A percentile compares a stretch with the other conserved stretches of the same genome.
phyloP scores from a whole-genome alignment of 2,113 vertebrate species.

The Labrus mixtus region DNA sequence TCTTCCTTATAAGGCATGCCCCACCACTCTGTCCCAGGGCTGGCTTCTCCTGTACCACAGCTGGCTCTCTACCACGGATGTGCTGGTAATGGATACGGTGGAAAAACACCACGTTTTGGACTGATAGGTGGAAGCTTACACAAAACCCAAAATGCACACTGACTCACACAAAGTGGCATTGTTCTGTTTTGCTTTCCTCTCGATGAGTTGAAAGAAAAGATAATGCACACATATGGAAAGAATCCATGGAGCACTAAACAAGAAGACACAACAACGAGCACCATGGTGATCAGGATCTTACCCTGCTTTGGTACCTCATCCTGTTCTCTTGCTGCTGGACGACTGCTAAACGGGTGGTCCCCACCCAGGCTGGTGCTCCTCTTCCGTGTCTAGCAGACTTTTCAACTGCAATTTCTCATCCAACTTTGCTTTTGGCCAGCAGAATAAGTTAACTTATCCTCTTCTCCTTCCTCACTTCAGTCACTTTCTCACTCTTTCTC shows the following conservation, averaged over 20 bases:
- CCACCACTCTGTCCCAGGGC: slow-evolving; percentile 61
- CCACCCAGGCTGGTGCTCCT: slow-evolving; percentile 53
- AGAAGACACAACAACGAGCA: slow-evolving; percentile 47
- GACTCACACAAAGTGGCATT: slow-evolving; percentile 62
- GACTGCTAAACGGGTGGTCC: slow-evolving; percentile 44
- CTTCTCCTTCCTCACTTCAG: slow-evolving; percentile 6
- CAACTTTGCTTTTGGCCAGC: slow-evolving; percentile 50
- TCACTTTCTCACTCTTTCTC: slow-evolving; percentile 49
- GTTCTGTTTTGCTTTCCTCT: slow-evolving; percentile 50
- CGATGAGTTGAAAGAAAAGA: slow-evolving; percentile 7
- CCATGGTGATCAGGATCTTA: slow-evolving; percentile 63
- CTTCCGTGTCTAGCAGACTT: slow-evolving; percentile 57
- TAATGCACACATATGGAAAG: background rate
- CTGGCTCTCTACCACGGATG: slow-evolving; percentile 53
- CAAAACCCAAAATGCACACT: slow-evolving; percentile 52
- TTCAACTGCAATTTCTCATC: slow-evolving; percentile 57
- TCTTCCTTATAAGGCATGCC: slow-evolving; percentile 80
- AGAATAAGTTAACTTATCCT: slow-evolving; percentile 28
- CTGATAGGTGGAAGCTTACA: slow-evolving; percentile 33
- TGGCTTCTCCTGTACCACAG: slow-evolving; percentile 61
- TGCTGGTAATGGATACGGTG: slow-evolving; percentile 44
- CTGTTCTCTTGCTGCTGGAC: slow-evolving; percentile 59
- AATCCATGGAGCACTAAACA: slow-evolving; percentile 4
- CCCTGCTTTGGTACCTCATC: slow-evolving; percentile 82
- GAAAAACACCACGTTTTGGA: slow-evolving; percentile 50